These are phyloP conservation scores for Thamnaconus septentrionalis DNA, from an alignment of 2,113 vertebrate genomes.

Conservation along the genomic window DNA sequence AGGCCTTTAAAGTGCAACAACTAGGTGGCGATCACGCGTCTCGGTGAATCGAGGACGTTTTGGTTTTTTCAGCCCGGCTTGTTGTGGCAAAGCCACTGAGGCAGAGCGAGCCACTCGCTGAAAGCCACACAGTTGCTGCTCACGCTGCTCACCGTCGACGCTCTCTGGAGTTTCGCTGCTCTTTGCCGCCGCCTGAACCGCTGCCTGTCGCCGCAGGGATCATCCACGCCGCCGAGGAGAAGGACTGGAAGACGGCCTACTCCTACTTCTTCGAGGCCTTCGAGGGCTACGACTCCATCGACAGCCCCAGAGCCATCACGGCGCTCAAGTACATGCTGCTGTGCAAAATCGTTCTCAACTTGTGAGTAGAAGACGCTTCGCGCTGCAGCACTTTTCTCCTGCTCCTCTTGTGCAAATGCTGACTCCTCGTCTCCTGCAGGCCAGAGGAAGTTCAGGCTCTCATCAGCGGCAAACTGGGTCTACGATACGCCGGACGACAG, in stretches of 20 bases:
- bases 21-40: too few species aligned
- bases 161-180: too few species aligned
- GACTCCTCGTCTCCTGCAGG: conserved; percentile 60
- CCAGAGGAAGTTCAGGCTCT: conserved; percentile 95
- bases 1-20: too few species aligned
- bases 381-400: neutral
- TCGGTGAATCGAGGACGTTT: too few species aligned
- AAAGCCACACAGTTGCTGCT: neutral
- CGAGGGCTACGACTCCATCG: conserved; percentile 96
- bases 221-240: conserved; percentile 97
- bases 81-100: too few species aligned
- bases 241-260: conserved; percentile 99
- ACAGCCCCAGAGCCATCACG: conserved; percentile 93
- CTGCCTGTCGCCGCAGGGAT: conserved; percentile 79
- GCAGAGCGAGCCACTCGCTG: neutral
- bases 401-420: too few species aligned
- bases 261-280: conserved; percentile 99
- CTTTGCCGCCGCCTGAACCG: neutral
- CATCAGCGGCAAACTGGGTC: conserved; percentile 94
- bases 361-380: conserved; percentile 82
- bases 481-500: conserved; percentile 93
- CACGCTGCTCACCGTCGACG: too few species aligned
- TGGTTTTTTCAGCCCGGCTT: too few species aligned
- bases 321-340: conserved; percentile 99
- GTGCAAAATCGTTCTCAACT: conserved; percentile 98